Percentiles rank a stretch among this genome's conserved stretches.
phyloP scores from a whole-genome alignment of 2,888 invertebrate species.

The Amphipyra tragopoginis region DNA sequence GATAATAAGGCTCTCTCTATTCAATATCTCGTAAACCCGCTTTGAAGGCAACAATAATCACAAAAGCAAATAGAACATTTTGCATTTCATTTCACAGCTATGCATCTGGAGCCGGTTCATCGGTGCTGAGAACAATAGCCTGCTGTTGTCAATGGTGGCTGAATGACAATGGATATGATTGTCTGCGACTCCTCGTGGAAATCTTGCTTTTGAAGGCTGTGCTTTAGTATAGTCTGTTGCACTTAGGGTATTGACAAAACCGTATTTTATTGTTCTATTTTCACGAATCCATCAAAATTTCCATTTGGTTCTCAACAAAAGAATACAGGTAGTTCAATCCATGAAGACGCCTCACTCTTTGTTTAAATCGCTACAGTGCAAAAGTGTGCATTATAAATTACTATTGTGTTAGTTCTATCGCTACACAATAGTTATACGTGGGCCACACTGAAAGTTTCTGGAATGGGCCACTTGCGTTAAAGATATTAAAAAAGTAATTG shows the following conservation, averaged over 20 bases:
- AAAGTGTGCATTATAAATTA: too few relatives aligned
- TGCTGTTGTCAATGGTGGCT: slow-evolving; percentile 37
- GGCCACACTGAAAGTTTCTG: too few relatives aligned
- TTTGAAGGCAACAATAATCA: slow-evolving; percentile 6
- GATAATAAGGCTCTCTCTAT: neutral
- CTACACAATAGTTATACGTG: too few relatives aligned
- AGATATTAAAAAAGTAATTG: too few relatives aligned
- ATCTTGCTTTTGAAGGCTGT: slow-evolving; percentile 41
- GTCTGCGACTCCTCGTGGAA: slow-evolving; percentile 34
- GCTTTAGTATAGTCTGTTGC: slow-evolving; percentile 9
- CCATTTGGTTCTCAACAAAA: too few relatives aligned
- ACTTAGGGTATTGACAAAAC: neutral
- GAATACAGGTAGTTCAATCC: too few relatives aligned
- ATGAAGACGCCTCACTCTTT: too few relatives aligned
- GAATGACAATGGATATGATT: slow-evolving; percentile 42
- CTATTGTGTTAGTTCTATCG: too few relatives aligned
- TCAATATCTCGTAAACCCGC: neutral
- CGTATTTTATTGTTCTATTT: too few relatives aligned
- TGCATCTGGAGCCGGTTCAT: slow-evolving; percentile 30
- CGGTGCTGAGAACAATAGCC: slow-evolving; percentile 31
- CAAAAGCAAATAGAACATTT: slow-evolving; percentile 40
- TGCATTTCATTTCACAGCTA: slow-evolving; percentile 34
- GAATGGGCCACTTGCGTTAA: too few relatives aligned
- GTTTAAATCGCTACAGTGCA: too few relatives aligned
- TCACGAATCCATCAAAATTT: too few relatives aligned